phyloP scores from a whole-genome alignment of 2,113 vertebrate species.

The Prionailurus viverrinus region DNA sequence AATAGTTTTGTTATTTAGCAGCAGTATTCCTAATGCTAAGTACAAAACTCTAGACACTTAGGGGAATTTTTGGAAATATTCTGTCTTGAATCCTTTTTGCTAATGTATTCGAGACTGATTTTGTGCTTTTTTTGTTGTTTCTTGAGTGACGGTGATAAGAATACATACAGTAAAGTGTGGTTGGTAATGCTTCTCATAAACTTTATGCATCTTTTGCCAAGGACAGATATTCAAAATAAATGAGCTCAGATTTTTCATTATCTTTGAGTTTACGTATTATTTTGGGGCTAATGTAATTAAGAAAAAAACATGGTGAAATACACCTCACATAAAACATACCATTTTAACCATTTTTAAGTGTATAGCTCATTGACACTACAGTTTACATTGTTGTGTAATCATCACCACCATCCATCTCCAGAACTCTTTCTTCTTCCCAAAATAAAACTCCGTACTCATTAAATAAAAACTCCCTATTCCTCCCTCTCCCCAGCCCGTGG shows the following conservation, averaged over 20 bases:
- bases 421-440: not conserved
- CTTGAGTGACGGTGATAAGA: not conserved
- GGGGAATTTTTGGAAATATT: not conserved
- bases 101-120: not conserved
- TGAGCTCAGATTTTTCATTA: slow-evolving; percentile 9
- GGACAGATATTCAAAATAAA: not conserved
- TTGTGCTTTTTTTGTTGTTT: not conserved
- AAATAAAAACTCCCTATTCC: not conserved
- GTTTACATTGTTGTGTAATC: not conserved
- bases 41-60: not conserved
- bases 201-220: slow-evolving; percentile 9
- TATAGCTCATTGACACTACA: not conserved
- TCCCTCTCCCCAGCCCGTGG: accelerated
- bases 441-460: not conserved
- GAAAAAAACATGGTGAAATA: not conserved
- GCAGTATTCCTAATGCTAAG: not conserved
- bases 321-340: not conserved
- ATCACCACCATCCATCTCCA: not conserved
- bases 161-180: not conserved
- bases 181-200: not conserved
- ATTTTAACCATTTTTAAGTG: not conserved
- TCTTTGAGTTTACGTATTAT: slow-evolving; percentile 10
- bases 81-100: slow-evolving; percentile 6
- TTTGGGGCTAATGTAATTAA: not conserved
- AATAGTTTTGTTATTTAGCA: slow-evolving; percentile 21